Base-by-base conservation (phyloP, 1,140 invertebrate genomes). In the Drosophila leontia region DNA sequence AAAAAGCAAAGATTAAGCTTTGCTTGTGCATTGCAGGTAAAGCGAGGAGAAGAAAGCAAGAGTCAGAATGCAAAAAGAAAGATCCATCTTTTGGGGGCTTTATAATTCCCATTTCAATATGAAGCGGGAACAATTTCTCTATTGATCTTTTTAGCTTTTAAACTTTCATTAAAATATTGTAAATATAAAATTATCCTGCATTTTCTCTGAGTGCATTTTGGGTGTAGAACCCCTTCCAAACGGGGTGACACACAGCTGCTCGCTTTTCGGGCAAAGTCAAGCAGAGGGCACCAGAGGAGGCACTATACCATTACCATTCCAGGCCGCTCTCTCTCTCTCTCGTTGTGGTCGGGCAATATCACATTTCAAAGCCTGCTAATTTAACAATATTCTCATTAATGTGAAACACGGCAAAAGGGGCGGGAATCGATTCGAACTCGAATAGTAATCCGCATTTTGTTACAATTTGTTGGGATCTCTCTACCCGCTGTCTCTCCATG, bases 381-480 rank as follows among this genome's bases (percentile, higher is more conserved):
- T 92, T 92, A 92, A 92, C 91, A 92, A 92, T 92, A 92, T 91
- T 92, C 91, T 92, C 91, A 92, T 92, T 92, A 92, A 91, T 92
- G 86, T 81, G 82, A 86, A 56, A 64, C 86, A 37, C 35, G 57
- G 32, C 51, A 50, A 56, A 58, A 72, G 55, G 60, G 47, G 59
- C 69, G 71, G 59, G 37, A 75, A 71, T 68, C 61, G 53, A 63
- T 47, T 50, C 47, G 67, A 45, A 74, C 82, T 75, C 47, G 47
- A 29, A 64, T 39, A 37, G 64, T 90, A 91, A 91, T 91, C 85
- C 85, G 86, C 85, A 90, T 90, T 90, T 86, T 90, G 85, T 90
- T 90, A 91, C 86, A 90, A 72, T 74, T 82, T 82, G 71, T 60
- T 55, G 41, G 35, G 53, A 56, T 56, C 53, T 39, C 53, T 56